Evolutionary conservation across 1,140 invertebrate species (phyloP).

Genomic region (Bombus consobrinus): DNA sequence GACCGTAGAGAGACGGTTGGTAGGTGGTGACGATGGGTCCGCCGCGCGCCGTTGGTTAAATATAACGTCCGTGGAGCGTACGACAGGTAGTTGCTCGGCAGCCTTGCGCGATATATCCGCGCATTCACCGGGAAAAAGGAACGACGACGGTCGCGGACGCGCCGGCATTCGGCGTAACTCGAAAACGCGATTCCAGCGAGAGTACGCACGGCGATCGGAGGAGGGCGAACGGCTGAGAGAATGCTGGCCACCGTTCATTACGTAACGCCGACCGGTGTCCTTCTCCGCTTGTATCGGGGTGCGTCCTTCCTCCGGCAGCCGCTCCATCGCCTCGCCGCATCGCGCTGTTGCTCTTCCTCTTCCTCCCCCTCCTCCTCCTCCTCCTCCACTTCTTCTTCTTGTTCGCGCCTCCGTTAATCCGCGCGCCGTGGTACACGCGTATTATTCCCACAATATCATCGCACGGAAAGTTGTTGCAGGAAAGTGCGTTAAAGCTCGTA

Average conservation of each 20-base stretch:
- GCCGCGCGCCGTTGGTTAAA: slow-evolving; percentile 31
- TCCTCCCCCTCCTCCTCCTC: not conserved
- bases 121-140: slow-evolving; percentile 14
- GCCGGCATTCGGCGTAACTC: slow-evolving; percentile 5
- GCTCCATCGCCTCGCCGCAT: not conserved
- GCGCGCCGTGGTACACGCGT: too few relatives aligned
- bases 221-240: not conserved
- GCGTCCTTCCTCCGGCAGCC: slow-evolving; percentile 40
- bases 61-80: slow-evolving; percentile 21
- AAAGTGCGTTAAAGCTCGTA: too few relatives aligned
- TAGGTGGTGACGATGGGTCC: not conserved
- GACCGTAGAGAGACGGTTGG: not conserved
- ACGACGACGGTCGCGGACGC: not conserved
- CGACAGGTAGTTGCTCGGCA: slow-evolving; percentile 42
- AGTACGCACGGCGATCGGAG: too few relatives aligned
- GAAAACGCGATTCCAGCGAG: not conserved
- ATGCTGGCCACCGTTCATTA: slow-evolving; percentile 15
- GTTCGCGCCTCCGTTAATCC: not conserved
- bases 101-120: slow-evolving; percentile 30
- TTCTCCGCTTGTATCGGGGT: slow-evolving; percentile 40
- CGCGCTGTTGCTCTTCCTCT: not conserved
- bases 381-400: not conserved
- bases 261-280: slow-evolving; percentile 41
- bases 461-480: too few relatives aligned
- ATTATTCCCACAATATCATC: too few relatives aligned